Evolutionary conservation across 2,888 invertebrate genomes (phyloP), one percentile per base, ranked within the genome.

Genomic region (Hypsopygia costalis): DNA sequence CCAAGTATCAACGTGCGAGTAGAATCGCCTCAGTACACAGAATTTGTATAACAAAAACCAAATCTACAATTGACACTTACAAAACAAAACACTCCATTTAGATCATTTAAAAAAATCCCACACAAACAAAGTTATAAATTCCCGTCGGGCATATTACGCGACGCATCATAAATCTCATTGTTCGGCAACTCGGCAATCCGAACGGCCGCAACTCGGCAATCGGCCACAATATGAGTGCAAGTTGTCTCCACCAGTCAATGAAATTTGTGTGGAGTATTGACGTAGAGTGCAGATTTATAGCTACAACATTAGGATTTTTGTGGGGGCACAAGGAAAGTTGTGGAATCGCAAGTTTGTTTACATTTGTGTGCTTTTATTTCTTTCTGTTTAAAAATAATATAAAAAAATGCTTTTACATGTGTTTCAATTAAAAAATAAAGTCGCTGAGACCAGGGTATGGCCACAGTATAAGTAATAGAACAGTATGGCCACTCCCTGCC

Each of bases 231-330:
- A 25, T 25, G 46, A 40, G 50, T 47, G 39, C 46, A 12, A 46
- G 41, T 49, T 49, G 46, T 47, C 45, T 43, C 47, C 45, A 52
- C 50, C 41, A 49, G 37, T 49, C 51, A 49, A 57, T 56, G 54
- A 46, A 54, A 52, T 51, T 52, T 49, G 47, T 47, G 49, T 47
- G 47, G 49, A 55, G 55, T 60, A 60, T 62, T 52, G 55, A 55
- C 51, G 46, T 34, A 44, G 40, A 46, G 44, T 49, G 46, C 52
- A 51, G 56, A 58, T 58, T 56, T 58, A 58, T 58, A 52, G 52
- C 46, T 45, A 50, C 44, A 44, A 47, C 55, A 57, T 63, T 62
- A 55, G 50, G 56, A 53, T 52, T 52, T 49, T 54, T 54, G 49
- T 34, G 34, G 39, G 21, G 3, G 46, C 20, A 48, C 47, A 43